Conservation (phyloP, 2,888 invertebrate genomes). For the Diarsia dahlii region DNA sequence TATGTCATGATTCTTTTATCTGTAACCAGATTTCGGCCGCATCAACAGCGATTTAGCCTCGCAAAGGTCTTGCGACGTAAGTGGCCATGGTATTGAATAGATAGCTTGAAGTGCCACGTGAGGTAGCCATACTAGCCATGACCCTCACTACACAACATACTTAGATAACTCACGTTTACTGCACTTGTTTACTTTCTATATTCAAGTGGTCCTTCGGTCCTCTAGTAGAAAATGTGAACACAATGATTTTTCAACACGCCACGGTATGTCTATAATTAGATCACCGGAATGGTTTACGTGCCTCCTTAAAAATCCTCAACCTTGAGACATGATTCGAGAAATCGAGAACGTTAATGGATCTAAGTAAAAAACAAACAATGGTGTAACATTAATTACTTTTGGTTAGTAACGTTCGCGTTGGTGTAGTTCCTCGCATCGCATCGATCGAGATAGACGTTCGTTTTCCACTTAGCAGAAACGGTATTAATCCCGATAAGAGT, state of each 20-base stretch:
- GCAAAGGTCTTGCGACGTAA: not conserved
- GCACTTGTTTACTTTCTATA: slow-evolving; percentile 17
- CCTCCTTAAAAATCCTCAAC: slow-evolving; percentile 38
- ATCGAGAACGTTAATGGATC: slow-evolving; percentile 42
- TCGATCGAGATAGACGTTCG: slow-evolving; percentile 41
- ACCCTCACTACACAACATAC: too few relatives aligned
- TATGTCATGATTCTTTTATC: not conserved
- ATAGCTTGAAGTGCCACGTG: slow-evolving; percentile 19
- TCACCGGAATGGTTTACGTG: slow-evolving; percentile 10
- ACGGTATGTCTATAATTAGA: not conserved
- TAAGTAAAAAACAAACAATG: slow-evolving; percentile 45
- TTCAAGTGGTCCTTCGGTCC: slow-evolving; percentile 17
- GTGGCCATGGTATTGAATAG: not conserved
- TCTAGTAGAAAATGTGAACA: not conserved
- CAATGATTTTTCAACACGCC: not conserved
- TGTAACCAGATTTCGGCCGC: not conserved
- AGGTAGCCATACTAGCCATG: too few relatives aligned
- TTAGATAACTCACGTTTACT: slow-evolving; percentile 16
- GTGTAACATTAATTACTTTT: slow-evolving; percentile 42
- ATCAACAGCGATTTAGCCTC: not conserved
- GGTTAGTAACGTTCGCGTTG: slow-evolving; percentile 5
- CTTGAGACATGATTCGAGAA: slow-evolving; percentile 50
- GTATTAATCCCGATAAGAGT: slow-evolving; percentile 61
- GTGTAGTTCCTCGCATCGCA: slow-evolving; percentile 20
- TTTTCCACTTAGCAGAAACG: slow-evolving; percentile 58